Evolutionary conservation across 2,888 invertebrate genomes (phyloP).

Genomic region (Dioctria rufipes): DNA sequence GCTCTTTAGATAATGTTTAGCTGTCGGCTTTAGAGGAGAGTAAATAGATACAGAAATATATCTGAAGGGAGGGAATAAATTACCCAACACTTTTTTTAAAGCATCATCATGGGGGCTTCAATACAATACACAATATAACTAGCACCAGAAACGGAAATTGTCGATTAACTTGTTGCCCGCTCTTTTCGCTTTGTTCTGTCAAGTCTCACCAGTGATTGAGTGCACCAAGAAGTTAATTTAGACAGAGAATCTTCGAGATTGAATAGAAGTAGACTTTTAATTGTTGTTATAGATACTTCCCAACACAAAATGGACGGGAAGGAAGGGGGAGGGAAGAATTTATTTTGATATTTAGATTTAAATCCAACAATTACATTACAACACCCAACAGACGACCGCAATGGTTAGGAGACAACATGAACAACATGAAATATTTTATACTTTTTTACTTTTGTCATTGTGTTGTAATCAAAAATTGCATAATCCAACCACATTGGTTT

Average conservation of each 20-base stretch:
- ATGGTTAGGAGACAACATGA: background rate
- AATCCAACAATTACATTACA: background rate
- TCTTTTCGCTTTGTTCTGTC: constrained; percentile 43
- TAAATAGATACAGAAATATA: background rate
- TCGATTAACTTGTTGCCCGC: constrained; percentile 46
- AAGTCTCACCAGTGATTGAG: constrained; percentile 10
- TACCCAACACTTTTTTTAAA: background rate
- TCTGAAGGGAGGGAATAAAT: background rate
- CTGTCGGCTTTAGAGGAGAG: background rate
- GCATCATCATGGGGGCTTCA: background rate
- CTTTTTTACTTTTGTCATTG: background rate
- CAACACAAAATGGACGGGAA: no score
- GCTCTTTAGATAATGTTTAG: background rate
- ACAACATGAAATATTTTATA: background rate
- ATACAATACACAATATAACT: constrained; percentile 10
- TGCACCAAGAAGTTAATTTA: constrained; percentile 42
- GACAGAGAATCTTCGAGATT: background rate
- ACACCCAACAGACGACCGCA: background rate
- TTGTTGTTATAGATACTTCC: background rate
- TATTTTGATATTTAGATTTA: background rate
- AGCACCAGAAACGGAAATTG: constrained; percentile 44
- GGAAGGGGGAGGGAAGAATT: background rate
- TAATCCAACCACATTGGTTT: background rate
- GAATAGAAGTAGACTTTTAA: background rate
- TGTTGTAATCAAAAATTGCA: background rate